Conservation (phyloP, 1,140 invertebrate species). For the Hylaeus anthracinus region DNA sequence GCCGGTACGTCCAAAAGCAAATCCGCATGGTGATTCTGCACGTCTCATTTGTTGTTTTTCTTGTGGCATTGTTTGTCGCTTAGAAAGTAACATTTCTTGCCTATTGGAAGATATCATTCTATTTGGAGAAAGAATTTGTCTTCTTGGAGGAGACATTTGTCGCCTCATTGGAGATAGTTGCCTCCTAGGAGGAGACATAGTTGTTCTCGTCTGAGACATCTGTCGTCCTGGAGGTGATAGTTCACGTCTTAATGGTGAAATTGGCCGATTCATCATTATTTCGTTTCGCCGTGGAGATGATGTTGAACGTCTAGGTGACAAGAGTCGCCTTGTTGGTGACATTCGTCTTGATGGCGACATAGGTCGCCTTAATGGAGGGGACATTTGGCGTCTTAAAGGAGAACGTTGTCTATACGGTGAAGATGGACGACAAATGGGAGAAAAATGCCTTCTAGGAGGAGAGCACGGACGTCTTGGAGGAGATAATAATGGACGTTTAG, state of each 20-base stretch:
- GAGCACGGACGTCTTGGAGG: slow-evolving; percentile 55
- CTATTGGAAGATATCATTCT: slow-evolving; percentile 56
- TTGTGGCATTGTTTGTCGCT: slow-evolving; percentile 24
- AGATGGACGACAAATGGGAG: slow-evolving; percentile 16
- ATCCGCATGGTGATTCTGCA: slow-evolving; percentile 29
- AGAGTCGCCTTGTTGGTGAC: slow-evolving; percentile 32
- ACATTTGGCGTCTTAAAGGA: slow-evolving; percentile 7
- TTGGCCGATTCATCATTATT: slow-evolving; percentile 39
- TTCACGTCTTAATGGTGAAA: slow-evolving; percentile 61
- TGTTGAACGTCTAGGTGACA: slow-evolving; percentile 54
- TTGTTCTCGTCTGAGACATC: slow-evolving; percentile 48
- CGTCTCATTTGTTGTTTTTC: slow-evolving; percentile 47
- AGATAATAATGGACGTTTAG: slow-evolving; percentile 58
- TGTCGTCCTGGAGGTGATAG: slow-evolving; percentile 43
- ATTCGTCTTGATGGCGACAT: slow-evolving; percentile 38
- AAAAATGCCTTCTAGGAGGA: slow-evolving; percentile 52
- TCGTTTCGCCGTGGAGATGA: neutral
- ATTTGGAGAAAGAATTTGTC: slow-evolving; percentile 56
- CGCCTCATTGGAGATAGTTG: slow-evolving; percentile 48
- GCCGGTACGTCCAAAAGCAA: neutral
- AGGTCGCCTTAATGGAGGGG: slow-evolving; percentile 9
- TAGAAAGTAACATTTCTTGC: slow-evolving; percentile 41
- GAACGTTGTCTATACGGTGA: slow-evolving; percentile 46
- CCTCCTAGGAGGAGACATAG: slow-evolving; percentile 51
- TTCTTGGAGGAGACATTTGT: slow-evolving; percentile 48